These are phyloP conservation scores for Drosophila simulans DNA, from an alignment of 1,140 invertebrate species.

Conservation along the genomic window DNA sequence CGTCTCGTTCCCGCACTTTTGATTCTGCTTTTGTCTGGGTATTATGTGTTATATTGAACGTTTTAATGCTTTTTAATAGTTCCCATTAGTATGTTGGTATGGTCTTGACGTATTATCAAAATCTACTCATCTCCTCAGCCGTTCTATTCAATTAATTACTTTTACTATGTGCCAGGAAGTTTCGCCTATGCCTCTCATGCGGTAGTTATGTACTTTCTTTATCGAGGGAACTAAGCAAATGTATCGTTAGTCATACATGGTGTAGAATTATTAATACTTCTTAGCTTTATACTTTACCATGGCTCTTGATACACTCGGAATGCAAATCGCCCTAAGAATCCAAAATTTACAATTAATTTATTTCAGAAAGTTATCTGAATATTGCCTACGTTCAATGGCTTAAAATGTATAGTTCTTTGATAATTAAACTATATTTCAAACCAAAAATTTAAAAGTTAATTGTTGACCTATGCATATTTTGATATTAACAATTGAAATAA, in stretches of 20 bases:
- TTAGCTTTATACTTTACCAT: slow-evolving; percentile 35
- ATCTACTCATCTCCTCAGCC: slow-evolving; percentile 23
- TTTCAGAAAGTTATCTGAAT: background rate
- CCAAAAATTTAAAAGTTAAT: background rate
- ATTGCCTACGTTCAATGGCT: background rate
- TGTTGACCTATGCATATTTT: background rate
- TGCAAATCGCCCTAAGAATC: background rate
- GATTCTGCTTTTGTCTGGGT: slow-evolving; percentile 41
- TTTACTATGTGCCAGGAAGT: slow-evolving; percentile 16
- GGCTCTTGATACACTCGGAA: slow-evolving; percentile 20
- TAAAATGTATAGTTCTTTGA: background rate
- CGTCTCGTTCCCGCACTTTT: slow-evolving; percentile 29
- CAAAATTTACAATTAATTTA: background rate
- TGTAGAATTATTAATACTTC: slow-evolving; percentile 23
- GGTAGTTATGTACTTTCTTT: slow-evolving; percentile 10
- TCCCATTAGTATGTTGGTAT: slow-evolving; percentile 29
- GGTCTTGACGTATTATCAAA: slow-evolving; percentile 51
- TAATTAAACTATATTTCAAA: background rate
- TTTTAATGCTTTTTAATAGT: slow-evolving; percentile 36
- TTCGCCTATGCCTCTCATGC: slow-evolving; percentile 13
- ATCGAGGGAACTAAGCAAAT: slow-evolving; percentile 25
- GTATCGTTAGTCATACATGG: slow-evolving; percentile 13
- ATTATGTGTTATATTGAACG: slow-evolving; percentile 33
- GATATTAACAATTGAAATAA: background rate
- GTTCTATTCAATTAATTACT: slow-evolving; percentile 26